Evolutionary conservation across 1,140 invertebrate genomes (phyloP), one percentile per base, ranked within the genome.

Genomic region (Drosophila ohnishii): DNA sequence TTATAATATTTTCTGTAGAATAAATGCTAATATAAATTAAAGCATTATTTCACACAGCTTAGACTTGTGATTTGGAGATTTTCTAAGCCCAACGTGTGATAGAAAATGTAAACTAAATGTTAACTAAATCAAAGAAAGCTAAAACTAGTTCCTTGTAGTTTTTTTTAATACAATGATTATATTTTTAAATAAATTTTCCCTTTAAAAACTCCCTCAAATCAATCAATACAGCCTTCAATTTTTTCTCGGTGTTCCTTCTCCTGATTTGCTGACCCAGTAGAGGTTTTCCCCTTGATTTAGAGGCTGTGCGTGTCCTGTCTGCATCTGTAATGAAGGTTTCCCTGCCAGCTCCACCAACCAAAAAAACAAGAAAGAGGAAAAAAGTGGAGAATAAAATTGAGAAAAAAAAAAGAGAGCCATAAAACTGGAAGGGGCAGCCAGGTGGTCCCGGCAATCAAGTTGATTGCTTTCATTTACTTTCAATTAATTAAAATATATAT

Each of bases 401-500:
- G 10, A 5, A 19, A 34, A 22, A 22, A 50, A 50, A 50, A 16
- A 5, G 5, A 42, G 40, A 47, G 37, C 51, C 34, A 48, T 53
- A 44, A 35, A 22, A 39, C 28, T 5, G 25, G 45, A 44, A 53
- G 19, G 32, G 47, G 25, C 63, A 37, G 48, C 42, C 69, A 58
- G 55, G 42, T 69, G 56, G 56, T 50, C 37, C 30, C 25, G 48
- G 81, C 80, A 87, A 86, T 86, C 83, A 86, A 70, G 71, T 77
- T 83, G 80, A 86, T 86, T 87, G 83, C 83, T 83, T 86, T 79
- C 79, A 83, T 86, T 87, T 86, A 87, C 79, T 86, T 87, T 87
- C 75, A 87, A 86, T 83, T 87, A 87, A 86, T 83, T 87, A 83
- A 87, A 86, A 86, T 64, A 70, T 60, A 76, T 55, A 50, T 28